Evolutionary conservation across 2,113 vertebrate species (phyloP).

Genomic region (Myrmophylax atrothorax): DNA sequence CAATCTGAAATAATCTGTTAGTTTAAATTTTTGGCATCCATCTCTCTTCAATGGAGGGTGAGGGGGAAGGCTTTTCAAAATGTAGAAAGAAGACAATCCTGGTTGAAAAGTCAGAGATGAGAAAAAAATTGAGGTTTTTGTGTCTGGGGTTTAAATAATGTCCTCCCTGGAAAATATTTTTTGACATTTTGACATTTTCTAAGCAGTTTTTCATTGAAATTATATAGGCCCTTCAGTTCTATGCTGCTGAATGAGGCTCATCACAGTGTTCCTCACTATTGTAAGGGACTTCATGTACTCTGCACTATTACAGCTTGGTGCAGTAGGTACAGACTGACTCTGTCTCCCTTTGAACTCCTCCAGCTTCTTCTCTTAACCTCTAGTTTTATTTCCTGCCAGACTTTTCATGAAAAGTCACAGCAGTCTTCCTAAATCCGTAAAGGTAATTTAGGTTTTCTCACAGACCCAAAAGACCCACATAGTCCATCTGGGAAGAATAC

Average conservation of each 20-base stretch:
- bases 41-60: neutral
- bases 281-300: neutral
- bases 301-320: neutral
- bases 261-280: neutral
- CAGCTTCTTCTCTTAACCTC: neutral
- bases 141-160: neutral
- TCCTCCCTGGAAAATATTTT: neutral
- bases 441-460: neutral
- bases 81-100: neutral
- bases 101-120: neutral
- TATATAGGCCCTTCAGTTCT: neutral
- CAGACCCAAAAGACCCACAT: neutral
- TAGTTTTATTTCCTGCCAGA: neutral
- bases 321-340: neutral
- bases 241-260: neutral
- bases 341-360: neutral
- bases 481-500: neutral
- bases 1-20: neutral
- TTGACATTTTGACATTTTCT: neutral
- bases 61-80: neutral
- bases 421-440: neutral
- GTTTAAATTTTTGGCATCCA: neutral
- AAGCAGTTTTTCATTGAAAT: neutral
- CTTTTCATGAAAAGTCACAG: neutral
- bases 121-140: neutral